phyloP scores from a whole-genome alignment of 2,113 vertebrate species.

The Acrocephalus kingi region DNA sequence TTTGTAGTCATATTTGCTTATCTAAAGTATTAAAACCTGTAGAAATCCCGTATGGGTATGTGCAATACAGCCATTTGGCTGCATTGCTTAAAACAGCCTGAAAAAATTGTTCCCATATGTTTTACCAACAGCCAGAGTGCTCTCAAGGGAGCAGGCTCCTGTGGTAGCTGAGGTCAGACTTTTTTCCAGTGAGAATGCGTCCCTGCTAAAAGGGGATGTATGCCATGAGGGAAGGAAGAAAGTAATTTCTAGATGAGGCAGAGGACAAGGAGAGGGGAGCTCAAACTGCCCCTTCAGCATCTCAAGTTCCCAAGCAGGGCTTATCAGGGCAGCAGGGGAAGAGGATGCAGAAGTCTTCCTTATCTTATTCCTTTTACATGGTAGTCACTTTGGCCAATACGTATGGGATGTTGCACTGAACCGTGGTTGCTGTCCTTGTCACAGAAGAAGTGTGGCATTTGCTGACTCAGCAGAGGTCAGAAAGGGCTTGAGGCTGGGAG shows the following conservation, averaged over 20 bases:
- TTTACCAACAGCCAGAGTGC: background rate
- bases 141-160: background rate
- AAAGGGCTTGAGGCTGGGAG: background rate
- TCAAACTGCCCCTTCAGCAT: background rate
- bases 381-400: rapidly evolving
- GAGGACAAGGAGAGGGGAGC: background rate
- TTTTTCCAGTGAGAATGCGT: background rate
- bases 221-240: background rate
- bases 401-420: rapidly evolving
- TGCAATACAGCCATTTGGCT: background rate
- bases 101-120: background rate
- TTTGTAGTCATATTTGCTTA: background rate
- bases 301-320: background rate
- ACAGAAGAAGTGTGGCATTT: background rate
- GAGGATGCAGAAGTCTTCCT: background rate
- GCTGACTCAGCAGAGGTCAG: background rate
- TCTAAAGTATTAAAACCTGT: background rate
- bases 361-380: rapidly evolving
- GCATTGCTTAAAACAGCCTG: background rate
- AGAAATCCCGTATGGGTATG: background rate
- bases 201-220: background rate
- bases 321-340: background rate
- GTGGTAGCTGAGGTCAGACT: background rate
- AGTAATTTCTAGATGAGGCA: background rate
- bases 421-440: rapidly evolving